Percentiles rank a stretch among this genome's conserved stretches.
These are phyloP conservation scores for Pammene aurita DNA, from an alignment of 2,888 invertebrate species.

Conservation along the genomic window DNA sequence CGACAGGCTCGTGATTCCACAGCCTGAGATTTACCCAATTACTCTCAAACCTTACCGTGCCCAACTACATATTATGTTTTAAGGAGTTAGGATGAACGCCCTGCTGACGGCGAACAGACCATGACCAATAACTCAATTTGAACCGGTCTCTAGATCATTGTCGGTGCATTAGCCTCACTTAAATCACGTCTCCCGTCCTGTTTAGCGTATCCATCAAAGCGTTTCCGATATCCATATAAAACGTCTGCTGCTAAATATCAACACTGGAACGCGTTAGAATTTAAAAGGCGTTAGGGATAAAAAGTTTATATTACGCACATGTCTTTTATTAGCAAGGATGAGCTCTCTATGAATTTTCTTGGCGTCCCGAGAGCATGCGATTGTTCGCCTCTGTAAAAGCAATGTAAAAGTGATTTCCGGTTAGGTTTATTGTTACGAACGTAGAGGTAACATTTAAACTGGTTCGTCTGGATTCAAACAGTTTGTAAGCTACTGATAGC, in stretches of 20 bases:
- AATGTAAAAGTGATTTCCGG: neutral
- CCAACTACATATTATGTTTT: neutral
- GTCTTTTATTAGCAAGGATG: neutral
- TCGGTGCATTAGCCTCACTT: constrained; percentile 16
- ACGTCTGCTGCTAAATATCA: constrained; percentile 10
- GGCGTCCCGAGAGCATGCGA: neutral
- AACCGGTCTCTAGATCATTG: neutral
- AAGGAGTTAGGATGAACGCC: neutral
- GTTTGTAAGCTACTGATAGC: neutral
- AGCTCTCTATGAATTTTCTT: neutral
- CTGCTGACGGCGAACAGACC: neutral
- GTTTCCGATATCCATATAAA: constrained; percentile 20
- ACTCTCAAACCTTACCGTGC: neutral
- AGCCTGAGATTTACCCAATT: too few species aligned
- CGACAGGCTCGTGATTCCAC: too few species aligned
- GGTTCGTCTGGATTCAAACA: neutral
- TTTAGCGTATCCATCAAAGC: constrained; percentile 23
- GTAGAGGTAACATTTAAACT: neutral
- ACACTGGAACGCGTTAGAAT: neutral
- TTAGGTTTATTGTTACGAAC: neutral
- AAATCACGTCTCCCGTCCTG: constrained; percentile 24
- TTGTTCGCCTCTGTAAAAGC: neutral
- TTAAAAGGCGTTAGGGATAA: neutral
- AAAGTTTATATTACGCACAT: neutral
- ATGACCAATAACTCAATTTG: neutral